Percentiles rank a stretch among this genome's conserved stretches.
Evolutionary conservation across 2,113 vertebrate species (phyloP).

Genomic region (Acrocephalus arundinaceus): DNA sequence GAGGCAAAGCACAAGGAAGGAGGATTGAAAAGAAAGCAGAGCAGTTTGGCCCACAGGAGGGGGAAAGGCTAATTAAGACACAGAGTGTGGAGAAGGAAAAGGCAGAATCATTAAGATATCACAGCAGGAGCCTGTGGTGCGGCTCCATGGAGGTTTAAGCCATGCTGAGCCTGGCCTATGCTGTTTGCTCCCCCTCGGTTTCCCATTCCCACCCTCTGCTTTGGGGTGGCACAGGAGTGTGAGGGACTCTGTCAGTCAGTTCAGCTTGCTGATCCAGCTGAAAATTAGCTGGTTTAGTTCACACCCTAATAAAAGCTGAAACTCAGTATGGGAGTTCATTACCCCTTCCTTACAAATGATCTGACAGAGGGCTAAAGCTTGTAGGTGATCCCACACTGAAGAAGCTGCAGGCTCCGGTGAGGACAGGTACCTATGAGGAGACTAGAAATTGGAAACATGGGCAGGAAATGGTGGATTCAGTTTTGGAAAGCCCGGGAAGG

Average conservation of each 20-base stretch:
- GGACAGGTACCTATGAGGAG: neutral
- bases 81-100: neutral
- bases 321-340: neutral
- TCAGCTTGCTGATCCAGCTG: neutral
- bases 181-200: neutral
- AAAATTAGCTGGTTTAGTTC: neutral
- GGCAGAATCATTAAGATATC: constrained; percentile 53
- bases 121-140: neutral
- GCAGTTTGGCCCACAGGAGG: constrained; percentile 62
- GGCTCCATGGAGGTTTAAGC: constrained; percentile 12
- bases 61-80: constrained; percentile 53
- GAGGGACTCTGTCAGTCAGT: neutral
- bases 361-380: neutral
- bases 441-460: neutral
- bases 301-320: neutral
- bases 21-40: constrained; percentile 43
- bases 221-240: neutral
- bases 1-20: constrained; percentile 1
- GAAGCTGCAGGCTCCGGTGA: neutral
- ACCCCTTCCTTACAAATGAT: neutral
- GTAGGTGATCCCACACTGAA: neutral
- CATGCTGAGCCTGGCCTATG: neutral
- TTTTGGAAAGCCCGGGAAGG: constrained; percentile 1
- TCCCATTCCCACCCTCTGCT: neutral
- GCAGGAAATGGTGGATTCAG: neutral